Base-by-base conservation (phyloP, 1,140 invertebrate genomes). In the Drosophila simulans region DNA sequence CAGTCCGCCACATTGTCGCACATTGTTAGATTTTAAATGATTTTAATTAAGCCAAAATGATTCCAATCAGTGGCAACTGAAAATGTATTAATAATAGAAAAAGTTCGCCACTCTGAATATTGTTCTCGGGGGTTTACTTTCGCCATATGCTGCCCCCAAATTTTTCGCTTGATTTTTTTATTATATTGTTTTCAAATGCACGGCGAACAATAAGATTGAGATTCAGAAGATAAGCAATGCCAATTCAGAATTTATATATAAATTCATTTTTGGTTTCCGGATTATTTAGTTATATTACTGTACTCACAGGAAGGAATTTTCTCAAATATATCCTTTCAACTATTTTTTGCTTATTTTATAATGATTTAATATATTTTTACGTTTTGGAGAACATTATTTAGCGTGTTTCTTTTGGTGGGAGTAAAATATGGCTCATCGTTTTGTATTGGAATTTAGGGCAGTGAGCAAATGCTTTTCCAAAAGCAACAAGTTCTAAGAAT, bases 1-100 rank as follows among this genome's bases (percentile, higher is more conserved):
- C 71, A 54, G 37, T 20, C 53, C 20, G 53, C 20, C 64, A 37
- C 43, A 42, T 70, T 70, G 71, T 35, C 51, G 54, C 64, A 73
- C 57, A 74, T 86, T 68, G 83, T 76, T 69, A 68, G 63, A 25
- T 63, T 72, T 72, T 58, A 86, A 86, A 66, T 83, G 63, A 78
- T 68, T 77, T 83, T 83, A 60, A 86, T 86, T 80, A 88, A 83
- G 66, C 39, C 69, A 62, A 72, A 55, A 46, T 53, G 39, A 63
- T 66, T 65, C 27, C 60, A 53, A 66, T 76, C 52, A 71, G 52
- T 27, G 15, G 20, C 37, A 31, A 34, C 43, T 12, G 15, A 39
- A 53, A 65, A 48, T 17, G 52, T 54, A 63, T 63, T 43, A 64
- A 15, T 64, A 56, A 37, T 48, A 34, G 52, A 39, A 34, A 39